Evolutionary conservation across 2,797 vertebrate genomes (phyloP), one percentile per base, ranked within the genome.

Genomic region (Melanotaenia maccullochi): DNA sequence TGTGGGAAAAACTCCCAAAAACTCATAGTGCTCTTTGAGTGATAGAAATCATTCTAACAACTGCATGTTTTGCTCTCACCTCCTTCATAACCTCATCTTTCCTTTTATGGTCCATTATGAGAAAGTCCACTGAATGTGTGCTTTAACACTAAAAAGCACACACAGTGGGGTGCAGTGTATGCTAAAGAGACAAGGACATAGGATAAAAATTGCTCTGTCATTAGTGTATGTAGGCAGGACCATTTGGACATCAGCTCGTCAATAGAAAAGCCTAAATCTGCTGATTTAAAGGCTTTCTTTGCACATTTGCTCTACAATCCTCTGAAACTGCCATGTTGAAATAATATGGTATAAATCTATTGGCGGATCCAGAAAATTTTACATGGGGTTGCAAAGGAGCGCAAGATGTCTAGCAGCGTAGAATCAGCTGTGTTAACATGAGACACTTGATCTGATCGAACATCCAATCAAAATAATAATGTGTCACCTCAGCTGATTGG

Each of bases 91-190:
- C 28, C 57, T 63, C 36, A 42, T 65, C 22, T 79, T 78, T 69
- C 52, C 38, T 42, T 61, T 78, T 68, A 65, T 54, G 51, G 68
- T 40, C 38, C 62, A 71, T 28, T 59, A 81, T 44, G 51, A 74
- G 66, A 78, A 67, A 60, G 67, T 25, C 54, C 71, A 28, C 28
- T 28, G 28, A 28, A 28, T 4, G 28, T 28, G 28, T 28, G 28
- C 82, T 89, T 87, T 79, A 73, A 76, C 81, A 78, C 54, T 3
- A 18, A 32, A 71, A 38, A 69, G 32, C 20, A 54, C 20, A 52
- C 65, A 74, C 30, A 22, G 30, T 65, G 73, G 79, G 78, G 28
- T 22, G 65, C 28, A 32, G 36, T 25, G 32, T 32, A 38, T 30
- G 36, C 1, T 30, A 24, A 47, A 49, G 44, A 47, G 60, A 24